Evolutionary conservation across 2,888 invertebrate genomes (phyloP), one percentile per base, ranked within the genome.

Genomic region (Parthenolecanium corni): DNA sequence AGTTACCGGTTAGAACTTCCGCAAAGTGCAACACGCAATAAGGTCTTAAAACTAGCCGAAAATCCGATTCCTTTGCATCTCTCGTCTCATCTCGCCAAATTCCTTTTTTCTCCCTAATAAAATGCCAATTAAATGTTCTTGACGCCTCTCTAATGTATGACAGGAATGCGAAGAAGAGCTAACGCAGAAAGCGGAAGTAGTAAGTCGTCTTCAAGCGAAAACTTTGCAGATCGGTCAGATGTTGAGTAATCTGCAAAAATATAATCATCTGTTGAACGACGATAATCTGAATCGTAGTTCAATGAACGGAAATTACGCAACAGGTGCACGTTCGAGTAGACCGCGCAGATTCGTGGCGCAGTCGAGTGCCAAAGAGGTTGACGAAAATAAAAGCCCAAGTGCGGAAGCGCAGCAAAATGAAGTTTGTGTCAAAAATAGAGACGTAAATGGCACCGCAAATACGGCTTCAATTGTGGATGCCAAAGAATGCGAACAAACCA

Each of bases 121-220:
- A 44, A 14, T 14, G 4, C 44, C n/a, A 14, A 44, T 44, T 44
- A 5, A 44, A 38, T 2, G 49, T 49, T 23, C 2, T 23, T 49
- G 23, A 49, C 20, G 2, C 3, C 20, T 23, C 20, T 49, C 23
- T 49, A 18, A 5, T 62, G 42, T 51, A 65, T 65, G 67, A 78
- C 79, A 91, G 91, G 91, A 91, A 79, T 92, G 91, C 80, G 94
- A 95, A 79, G 83, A 84, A 79, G 91, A 93, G 76, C 80, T 95
- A 75, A 92, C 92, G 72, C 91, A 94, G 80, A 95, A 95, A 76
- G 92, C 91, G 71, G 91, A 93, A 78, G 85, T 93, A 84, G 93
- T 95, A 71, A 85, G 87, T 74, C 86, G 92, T 71, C 85, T 95
- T 70, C 95, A 95, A 77, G 86, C 86, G 72, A 95, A 94, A 80